Conservation (phyloP, 2,113 vertebrate genomes). For the Etheostoma spectabile region DNA sequence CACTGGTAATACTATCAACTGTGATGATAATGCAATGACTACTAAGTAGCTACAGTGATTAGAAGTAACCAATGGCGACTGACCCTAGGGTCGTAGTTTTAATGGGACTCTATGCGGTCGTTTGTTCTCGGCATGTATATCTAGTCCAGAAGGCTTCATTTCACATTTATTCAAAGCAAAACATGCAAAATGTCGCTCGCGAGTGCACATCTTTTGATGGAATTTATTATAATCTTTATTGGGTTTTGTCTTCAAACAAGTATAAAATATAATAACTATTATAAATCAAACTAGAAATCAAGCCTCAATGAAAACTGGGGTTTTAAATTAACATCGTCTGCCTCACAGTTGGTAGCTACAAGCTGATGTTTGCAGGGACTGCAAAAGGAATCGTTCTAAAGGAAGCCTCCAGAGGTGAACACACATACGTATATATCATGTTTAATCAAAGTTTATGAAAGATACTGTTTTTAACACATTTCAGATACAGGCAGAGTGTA, state of each 20-base stretch:
- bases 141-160: neutral
- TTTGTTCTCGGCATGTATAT: neutral
- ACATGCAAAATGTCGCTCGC: conserved; percentile 24
- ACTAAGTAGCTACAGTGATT: neutral
- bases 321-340: conserved; percentile 74
- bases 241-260: conserved; percentile 81
- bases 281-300: conserved; percentile 77
- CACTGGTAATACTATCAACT: neutral
- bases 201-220: conserved; percentile 61
- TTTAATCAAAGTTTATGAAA: conserved; percentile 36
- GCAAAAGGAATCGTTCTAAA: conserved; percentile 30
- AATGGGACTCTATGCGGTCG: neutral
- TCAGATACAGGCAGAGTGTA: conserved; percentile 14
- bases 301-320: conserved; percentile 72
- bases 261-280: conserved; percentile 84
- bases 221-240: conserved; percentile 73
- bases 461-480: conserved; percentile 18
- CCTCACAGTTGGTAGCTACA: conserved; percentile 65
- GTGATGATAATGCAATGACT: neutral
- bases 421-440: conserved; percentile 13
- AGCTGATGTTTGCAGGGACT: conserved; percentile 55
- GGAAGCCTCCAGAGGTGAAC: conserved; percentile 36
- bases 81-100: neutral
- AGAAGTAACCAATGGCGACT: neutral
- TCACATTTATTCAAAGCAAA: conserved; percentile 25